These are phyloP conservation scores for Hemibagrus wyckioides DNA, from an alignment of 2,113 vertebrate genomes.

Conservation along the genomic window DNA sequence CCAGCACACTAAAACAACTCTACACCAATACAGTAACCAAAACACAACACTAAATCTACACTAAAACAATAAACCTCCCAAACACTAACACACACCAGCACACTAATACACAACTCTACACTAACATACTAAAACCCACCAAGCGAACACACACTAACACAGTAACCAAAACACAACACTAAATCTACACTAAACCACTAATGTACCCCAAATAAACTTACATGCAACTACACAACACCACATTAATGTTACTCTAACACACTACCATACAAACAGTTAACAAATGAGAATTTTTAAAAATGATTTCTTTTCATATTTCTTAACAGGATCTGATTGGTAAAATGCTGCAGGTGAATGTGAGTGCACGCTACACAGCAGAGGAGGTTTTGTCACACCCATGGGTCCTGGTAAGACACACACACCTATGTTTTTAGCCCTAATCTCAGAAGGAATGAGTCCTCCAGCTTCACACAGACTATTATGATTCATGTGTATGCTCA, in stretches of 20 bases:
- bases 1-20: too few relatives aligned
- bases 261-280: not conserved
- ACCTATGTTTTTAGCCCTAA: not conserved
- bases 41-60: not conserved
- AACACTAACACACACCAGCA: not conserved
- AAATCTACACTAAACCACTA: too few relatives aligned
- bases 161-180: too few relatives aligned
- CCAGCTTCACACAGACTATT: not conserved
- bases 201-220: too few relatives aligned
- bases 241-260: not conserved
- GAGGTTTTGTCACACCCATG: constrained; percentile 92
- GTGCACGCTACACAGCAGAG: constrained; percentile 89
- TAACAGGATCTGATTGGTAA: constrained; percentile 91
- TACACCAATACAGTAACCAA: not conserved
- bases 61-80: not conserved
- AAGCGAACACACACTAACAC: too few relatives aligned
- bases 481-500: not conserved
- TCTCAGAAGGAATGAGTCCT: not conserved
- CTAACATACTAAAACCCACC: too few relatives aligned
- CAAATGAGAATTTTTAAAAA: not conserved
- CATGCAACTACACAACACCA: too few relatives aligned
- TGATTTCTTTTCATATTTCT: constrained; percentile 28
- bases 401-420: constrained; percentile 85
- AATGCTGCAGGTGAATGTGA: constrained; percentile 95
- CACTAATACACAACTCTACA: not conserved